Evolutionary conservation across 1,140 invertebrate genomes (phyloP).

Genomic region (Philotrypesis tridentata): DNA sequence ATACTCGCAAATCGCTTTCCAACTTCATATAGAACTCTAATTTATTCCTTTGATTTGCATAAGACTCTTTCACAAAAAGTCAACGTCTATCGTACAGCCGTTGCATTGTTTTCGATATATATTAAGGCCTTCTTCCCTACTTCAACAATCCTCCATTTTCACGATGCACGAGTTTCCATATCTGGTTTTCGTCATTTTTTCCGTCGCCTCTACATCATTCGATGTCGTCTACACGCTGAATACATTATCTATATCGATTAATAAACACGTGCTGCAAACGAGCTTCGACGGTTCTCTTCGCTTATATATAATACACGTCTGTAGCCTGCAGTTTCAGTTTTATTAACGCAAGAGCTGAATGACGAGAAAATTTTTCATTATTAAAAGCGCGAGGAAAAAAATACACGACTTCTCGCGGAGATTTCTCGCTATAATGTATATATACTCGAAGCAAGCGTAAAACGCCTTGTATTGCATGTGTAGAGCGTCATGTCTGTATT

Average conservation of each 20-base stretch:
- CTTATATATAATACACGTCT: background rate
- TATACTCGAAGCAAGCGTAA: background rate
- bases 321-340: background rate
- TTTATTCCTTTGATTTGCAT: too few relatives aligned
- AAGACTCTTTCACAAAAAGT: too few relatives aligned
- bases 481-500: background rate
- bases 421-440: too few relatives aligned
- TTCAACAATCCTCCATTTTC: background rate
- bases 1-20: too few relatives aligned
- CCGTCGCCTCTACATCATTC: background rate
- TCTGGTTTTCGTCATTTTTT: background rate
- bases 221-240: slow-evolving; percentile 5
- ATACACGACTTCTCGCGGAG: slow-evolving; percentile 2
- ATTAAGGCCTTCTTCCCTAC: background rate
- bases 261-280: slow-evolving; percentile 5
- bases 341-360: background rate
- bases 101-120: background rate
- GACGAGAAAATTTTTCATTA: slow-evolving; percentile 4
- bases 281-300: background rate
- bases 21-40: too few relatives aligned
- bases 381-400: slow-evolving; percentile 3
- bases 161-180: background rate
- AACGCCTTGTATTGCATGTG: background rate
- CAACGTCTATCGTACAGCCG: background rate
- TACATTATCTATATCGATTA: slow-evolving; percentile 36